phyloP scores from a whole-genome alignment of 2,888 invertebrate species.

The Bedellia somnulentella region DNA sequence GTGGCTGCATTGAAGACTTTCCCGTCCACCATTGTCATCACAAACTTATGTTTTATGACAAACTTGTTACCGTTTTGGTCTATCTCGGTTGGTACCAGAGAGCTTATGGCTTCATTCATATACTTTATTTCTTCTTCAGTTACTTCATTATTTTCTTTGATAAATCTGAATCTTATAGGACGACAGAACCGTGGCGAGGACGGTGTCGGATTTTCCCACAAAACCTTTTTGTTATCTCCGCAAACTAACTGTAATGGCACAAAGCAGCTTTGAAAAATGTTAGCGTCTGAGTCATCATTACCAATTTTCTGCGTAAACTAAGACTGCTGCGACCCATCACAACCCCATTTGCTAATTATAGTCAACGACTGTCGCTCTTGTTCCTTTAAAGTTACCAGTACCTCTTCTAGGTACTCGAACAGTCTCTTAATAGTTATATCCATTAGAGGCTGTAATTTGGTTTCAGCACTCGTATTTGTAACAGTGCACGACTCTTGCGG shows the following conservation, averaged over 20 bases:
- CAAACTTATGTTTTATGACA: background rate
- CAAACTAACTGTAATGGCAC: background rate
- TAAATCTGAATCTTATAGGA: too few relatives aligned
- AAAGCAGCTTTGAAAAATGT: too few relatives aligned
- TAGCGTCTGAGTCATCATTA: too few relatives aligned
- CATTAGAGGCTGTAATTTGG: background rate
- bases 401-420: background rate
- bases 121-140: conserved; percentile 1
- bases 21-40: conserved; percentile 2
- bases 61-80: background rate
- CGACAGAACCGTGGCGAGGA: too few relatives aligned
- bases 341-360: too few relatives aligned
- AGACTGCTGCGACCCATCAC: too few relatives aligned
- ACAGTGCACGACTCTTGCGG: conserved; percentile 1
- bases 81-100: background rate
- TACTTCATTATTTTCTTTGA: background rate
- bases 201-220: conserved; percentile 1
- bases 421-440: background rate
- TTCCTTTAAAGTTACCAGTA: background rate
- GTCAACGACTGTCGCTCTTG: background rate
- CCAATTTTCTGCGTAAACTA: too few relatives aligned
- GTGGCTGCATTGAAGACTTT: conserved; percentile 1
- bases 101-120: background rate
- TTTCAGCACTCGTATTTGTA: conserved; percentile 2
- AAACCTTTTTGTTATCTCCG: background rate